Evolutionary conservation across 1,140 invertebrate species (phyloP).

Genomic region (Conus ventricosus): DNA sequence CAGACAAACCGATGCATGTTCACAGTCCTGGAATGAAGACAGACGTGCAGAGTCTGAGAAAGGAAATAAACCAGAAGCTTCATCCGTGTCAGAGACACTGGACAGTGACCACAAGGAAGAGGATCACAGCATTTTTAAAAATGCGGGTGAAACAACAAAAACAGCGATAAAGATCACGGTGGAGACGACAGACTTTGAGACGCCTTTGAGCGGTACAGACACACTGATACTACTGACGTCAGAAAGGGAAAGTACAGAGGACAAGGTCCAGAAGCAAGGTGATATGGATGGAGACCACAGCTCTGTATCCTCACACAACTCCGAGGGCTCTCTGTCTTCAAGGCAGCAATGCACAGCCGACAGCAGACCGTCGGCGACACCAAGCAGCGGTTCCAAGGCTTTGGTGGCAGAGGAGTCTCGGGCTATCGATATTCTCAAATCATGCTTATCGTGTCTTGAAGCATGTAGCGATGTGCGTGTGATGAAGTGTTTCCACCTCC

Average conservation of each 20-base stretch:
- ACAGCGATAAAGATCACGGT: no score
- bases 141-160: no score
- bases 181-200: no score
- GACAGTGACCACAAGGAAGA: no score
- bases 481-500: constrained; percentile 19
- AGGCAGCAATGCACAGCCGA: neutral
- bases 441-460: constrained; percentile 8
- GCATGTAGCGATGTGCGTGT: neutral
- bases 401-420: neutral
- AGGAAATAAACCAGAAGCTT: no score
- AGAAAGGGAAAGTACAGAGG: neutral
- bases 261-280: no score
- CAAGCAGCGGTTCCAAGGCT: neutral
- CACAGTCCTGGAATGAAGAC: neutral
- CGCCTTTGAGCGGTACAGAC: no score
- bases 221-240: neutral
- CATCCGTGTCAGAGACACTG: no score
- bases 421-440: neutral
- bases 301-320: neutral
- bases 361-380: no score
- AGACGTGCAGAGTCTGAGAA: neutral
- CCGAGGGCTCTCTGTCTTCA: neutral
- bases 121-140: no score
- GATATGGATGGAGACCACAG: no score
- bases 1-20: no score